Conservation (phyloP, 2,888 invertebrate species). For the Dendrolimus pini region DNA sequence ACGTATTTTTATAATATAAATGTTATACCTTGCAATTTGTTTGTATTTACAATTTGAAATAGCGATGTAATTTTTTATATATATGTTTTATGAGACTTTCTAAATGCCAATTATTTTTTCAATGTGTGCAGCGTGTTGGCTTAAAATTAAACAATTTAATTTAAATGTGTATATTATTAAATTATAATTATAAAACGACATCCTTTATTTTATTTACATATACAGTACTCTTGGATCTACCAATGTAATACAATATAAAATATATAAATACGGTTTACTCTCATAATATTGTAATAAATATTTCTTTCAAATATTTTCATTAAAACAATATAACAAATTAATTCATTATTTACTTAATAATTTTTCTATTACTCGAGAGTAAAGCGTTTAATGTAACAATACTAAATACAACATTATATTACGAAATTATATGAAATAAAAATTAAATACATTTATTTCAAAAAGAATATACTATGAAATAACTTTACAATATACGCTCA, state of each 20-base stretch:
- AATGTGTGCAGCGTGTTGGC: slow-evolving; percentile 75
- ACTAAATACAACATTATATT: slow-evolving; percentile 1
- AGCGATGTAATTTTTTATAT: too few relatives aligned
- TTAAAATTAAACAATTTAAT: slow-evolving; percentile 22
- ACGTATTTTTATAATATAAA: too few relatives aligned
- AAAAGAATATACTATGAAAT: slow-evolving; percentile 8
- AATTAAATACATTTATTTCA: slow-evolving; percentile 11
- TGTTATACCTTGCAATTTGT: too few relatives aligned
- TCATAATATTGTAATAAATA: neutral
- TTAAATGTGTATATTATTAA: slow-evolving; percentile 2
- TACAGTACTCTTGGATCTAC: slow-evolving; percentile 70
- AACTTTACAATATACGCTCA: slow-evolving; percentile 21
- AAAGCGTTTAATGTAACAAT: slow-evolving; percentile 21
- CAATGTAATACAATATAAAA: slow-evolving; percentile 19
- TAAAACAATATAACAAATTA: neutral
- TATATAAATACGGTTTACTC: neutral
- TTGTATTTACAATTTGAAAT: too few relatives aligned
- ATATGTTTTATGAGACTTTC: too few relatives aligned
- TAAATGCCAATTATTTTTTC: slow-evolving; percentile 30
- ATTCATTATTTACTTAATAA: neutral
- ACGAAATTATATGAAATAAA: too few relatives aligned
- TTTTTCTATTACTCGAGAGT: slow-evolving; percentile 14
- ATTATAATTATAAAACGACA: slow-evolving; percentile 26
- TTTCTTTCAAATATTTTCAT: neutral
- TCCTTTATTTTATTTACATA: slow-evolving; percentile 35